A percentile compares a stretch with the other conserved stretches of the same genome.
Conservation (phyloP, 1,140 invertebrate species). For the Polyergus mexicanus region DNA sequence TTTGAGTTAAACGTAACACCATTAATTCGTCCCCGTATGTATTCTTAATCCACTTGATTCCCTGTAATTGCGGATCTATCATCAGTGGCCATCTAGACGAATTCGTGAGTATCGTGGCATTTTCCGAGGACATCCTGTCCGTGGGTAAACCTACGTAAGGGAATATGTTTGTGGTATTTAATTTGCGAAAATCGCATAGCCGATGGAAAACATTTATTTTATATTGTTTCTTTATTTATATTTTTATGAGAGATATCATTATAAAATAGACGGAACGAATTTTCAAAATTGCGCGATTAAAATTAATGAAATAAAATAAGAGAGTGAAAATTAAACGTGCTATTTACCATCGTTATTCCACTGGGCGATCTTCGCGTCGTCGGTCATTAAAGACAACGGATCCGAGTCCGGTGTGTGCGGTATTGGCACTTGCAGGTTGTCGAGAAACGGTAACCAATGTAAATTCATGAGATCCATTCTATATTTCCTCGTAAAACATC, state of each 20-base stretch:
- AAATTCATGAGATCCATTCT: slow-evolving; percentile 93
- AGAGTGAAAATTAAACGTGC: neutral
- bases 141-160: slow-evolving; percentile 90
- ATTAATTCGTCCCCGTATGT: slow-evolving; percentile 91
- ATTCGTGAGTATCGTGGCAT: slow-evolving; percentile 96
- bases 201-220: neutral
- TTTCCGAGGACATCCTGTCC: slow-evolving; percentile 97
- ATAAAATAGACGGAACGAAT: too few relatives aligned
- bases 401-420: slow-evolving; percentile 93
- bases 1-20: slow-evolving; percentile 92
- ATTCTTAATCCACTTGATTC: slow-evolving; percentile 98
- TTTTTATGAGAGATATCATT: too few relatives aligned
- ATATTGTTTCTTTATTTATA: neutral
- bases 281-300: too few relatives aligned
- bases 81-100: slow-evolving; percentile 97
- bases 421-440: slow-evolving; percentile 90
- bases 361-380: slow-evolving; percentile 95
- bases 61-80: slow-evolving; percentile 97
- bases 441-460: slow-evolving; percentile 92
- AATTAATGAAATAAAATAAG: too few relatives aligned
- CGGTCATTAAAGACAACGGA: slow-evolving; percentile 93
- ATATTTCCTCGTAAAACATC: slow-evolving; percentile 96
- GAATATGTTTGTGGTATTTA: slow-evolving; percentile 27
- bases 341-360: slow-evolving; percentile 96
- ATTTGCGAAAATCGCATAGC: neutral